phyloP scores from a whole-genome alignment of 2,888 invertebrate species.

The Iselma pallidipennis region DNA sequence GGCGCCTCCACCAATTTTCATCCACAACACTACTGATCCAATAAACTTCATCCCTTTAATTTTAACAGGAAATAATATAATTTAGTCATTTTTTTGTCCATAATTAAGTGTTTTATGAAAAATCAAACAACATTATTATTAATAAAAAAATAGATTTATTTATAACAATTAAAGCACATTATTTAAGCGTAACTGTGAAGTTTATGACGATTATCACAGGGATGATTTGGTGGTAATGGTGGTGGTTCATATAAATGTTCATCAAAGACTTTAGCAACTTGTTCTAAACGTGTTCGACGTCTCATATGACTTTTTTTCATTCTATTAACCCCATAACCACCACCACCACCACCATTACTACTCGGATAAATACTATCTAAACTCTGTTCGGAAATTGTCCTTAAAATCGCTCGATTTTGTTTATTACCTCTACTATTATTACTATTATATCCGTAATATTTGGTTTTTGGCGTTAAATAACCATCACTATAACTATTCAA shows the following conservation, averaged over 20 bases:
- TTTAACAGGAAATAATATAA: too few species aligned
- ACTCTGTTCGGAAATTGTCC: slow-evolving; percentile 27
- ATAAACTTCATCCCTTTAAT: too few species aligned
- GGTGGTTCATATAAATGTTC: slow-evolving; percentile 23
- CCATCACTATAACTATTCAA: slow-evolving; percentile 29
- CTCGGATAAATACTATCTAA: slow-evolving; percentile 7
- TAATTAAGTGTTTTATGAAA: too few species aligned
- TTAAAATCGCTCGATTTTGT: background rate
- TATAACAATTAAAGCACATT: background rate
- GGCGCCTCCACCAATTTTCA: background rate
- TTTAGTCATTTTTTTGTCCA: too few species aligned
- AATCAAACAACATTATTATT: background rate
- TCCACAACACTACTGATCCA: too few species aligned
- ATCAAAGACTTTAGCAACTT: slow-evolving; percentile 9
- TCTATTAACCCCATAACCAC: background rate
- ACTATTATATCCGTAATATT: background rate
- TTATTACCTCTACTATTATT: slow-evolving; percentile 8
- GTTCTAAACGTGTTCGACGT: slow-evolving; percentile 8
- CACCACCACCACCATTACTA: background rate
- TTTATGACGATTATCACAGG: slow-evolving; percentile 3
- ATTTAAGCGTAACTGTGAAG: background rate
- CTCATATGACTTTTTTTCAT: slow-evolving; percentile 11
- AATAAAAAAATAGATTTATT: background rate
- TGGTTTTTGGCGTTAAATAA: slow-evolving; percentile 26
- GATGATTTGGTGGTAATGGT: slow-evolving; percentile 44